These are phyloP conservation scores for Yoshiicerus persimilis DNA, from an alignment of 1,140 invertebrate species.

Conservation along the genomic window DNA sequence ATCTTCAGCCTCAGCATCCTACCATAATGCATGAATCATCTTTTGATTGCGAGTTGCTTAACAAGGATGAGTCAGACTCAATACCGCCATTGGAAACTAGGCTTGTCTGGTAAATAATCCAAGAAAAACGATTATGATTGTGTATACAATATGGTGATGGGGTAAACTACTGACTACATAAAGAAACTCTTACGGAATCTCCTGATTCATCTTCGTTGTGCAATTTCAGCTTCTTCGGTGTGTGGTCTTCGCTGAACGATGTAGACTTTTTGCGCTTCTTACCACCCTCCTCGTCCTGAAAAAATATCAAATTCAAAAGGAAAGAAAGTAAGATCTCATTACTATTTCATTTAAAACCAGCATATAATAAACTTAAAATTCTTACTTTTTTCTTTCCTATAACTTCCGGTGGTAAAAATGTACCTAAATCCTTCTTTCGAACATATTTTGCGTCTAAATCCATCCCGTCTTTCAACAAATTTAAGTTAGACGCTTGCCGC, in stretches of 20 bases:
- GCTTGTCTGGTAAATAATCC: constrained; percentile 1
- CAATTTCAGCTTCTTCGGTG: constrained; percentile 22
- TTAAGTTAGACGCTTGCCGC: constrained; percentile 66
- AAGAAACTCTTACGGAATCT: not conserved
- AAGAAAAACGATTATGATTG: not conserved
- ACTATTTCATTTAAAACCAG: too few species aligned
- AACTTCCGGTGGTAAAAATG: constrained; percentile 47
- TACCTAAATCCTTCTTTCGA: constrained; percentile 46
- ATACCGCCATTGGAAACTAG: constrained; percentile 1
- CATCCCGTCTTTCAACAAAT: constrained; percentile 85
- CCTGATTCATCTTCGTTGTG: not conserved
- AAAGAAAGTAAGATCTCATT: too few species aligned
- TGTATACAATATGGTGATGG: too few species aligned
- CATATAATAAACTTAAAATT: not conserved
- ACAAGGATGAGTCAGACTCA: constrained; percentile 6
- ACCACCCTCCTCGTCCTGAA: not conserved
- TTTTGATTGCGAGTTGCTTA: constrained; percentile 1
- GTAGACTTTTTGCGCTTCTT: constrained; percentile 35
- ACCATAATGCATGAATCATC: not conserved
- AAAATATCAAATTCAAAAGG: not conserved
- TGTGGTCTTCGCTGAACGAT: constrained; percentile 31
- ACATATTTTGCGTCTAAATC: constrained; percentile 74
- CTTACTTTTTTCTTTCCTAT: constrained; percentile 1
- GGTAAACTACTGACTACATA: too few species aligned
- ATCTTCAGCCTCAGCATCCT: not conserved